phyloP scores from a whole-genome alignment of 2,113 vertebrate species.

The Stigmatopora argus region DNA sequence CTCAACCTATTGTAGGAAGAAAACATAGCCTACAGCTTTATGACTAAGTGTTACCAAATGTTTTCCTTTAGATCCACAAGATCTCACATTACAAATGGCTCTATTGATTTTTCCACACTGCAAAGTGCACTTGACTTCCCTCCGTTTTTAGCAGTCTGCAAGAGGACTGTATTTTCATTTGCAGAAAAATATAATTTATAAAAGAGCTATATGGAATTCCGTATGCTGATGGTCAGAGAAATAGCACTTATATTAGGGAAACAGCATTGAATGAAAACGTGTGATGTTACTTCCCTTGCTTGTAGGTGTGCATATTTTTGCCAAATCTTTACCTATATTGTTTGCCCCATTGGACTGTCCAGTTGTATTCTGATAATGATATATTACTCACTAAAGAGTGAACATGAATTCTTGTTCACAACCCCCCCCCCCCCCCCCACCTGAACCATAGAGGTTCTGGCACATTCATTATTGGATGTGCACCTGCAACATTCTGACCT shows the following conservation, averaged over 20 bases:
- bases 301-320: constrained; percentile 7
- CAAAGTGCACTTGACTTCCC: constrained; percentile 43
- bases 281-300: constrained; percentile 4
- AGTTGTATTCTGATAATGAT: constrained; percentile 23
- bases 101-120: constrained; percentile 57
- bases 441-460: constrained; percentile 49
- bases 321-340: constrained; percentile 24
- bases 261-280: constrained; percentile 21
- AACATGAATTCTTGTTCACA: constrained; percentile 29
- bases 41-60: constrained; percentile 65
- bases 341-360: constrained; percentile 33
- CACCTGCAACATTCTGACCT: constrained; percentile 58
- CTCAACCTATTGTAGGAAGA: constrained; percentile 33
- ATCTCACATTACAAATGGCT: constrained; percentile 56
- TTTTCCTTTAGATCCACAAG: constrained; percentile 49
- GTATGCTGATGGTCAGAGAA: constrained; percentile 6
- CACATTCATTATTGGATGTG: constrained; percentile 58
- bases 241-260: constrained; percentile 4
- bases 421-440: neutral
- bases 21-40: constrained; percentile 57
- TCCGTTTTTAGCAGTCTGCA: constrained; percentile 25
- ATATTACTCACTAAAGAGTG: constrained; percentile 46
- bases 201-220: constrained; percentile 27
- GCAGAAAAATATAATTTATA: constrained; percentile 30
- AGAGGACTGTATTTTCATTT: constrained; percentile 24